Conservation (phyloP, 2,888 invertebrate genomes). For the Romanomermis culicivorax region DNA sequence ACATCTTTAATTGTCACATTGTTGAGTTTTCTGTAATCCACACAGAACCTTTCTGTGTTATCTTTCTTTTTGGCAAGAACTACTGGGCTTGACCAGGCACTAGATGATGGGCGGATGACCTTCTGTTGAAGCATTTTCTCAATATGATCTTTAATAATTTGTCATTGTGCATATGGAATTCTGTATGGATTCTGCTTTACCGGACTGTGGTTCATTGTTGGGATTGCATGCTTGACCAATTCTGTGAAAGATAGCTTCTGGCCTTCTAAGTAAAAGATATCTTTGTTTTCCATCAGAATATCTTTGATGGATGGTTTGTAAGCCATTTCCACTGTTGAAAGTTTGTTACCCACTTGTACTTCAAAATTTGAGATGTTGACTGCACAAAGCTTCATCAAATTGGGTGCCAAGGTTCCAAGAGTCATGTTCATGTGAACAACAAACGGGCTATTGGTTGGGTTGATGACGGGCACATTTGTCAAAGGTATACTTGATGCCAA, state of each 20-base stretch:
- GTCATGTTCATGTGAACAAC: too few species aligned
- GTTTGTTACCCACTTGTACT: too few species aligned
- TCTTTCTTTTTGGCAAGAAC: constrained; percentile 26
- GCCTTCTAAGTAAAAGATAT: neutral
- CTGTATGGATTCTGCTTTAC: neutral
- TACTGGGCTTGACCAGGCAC: constrained; percentile 25
- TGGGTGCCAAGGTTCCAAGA: too few species aligned
- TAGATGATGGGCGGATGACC: constrained; percentile 16
- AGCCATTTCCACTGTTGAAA: too few species aligned
- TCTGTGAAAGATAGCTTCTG: neutral
- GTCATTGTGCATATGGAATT: neutral
- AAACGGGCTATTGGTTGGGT: too few species aligned
- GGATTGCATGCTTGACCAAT: neutral
- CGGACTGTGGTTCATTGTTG: neutral
- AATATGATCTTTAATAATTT: neutral
- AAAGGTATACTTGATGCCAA: too few species aligned
- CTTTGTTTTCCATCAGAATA: neutral
- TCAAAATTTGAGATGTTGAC: too few species aligned
- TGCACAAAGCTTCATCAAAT: too few species aligned
- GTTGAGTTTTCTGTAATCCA: constrained; percentile 17
- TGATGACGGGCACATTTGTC: too few species aligned
- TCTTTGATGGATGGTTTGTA: too few species aligned
- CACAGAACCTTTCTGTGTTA: constrained; percentile 15
- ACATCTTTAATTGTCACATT: constrained; percentile 11
- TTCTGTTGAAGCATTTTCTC: neutral